phyloP scores from a whole-genome alignment of 2,113 vertebrate species.

The Elephantulus edwardii region DNA sequence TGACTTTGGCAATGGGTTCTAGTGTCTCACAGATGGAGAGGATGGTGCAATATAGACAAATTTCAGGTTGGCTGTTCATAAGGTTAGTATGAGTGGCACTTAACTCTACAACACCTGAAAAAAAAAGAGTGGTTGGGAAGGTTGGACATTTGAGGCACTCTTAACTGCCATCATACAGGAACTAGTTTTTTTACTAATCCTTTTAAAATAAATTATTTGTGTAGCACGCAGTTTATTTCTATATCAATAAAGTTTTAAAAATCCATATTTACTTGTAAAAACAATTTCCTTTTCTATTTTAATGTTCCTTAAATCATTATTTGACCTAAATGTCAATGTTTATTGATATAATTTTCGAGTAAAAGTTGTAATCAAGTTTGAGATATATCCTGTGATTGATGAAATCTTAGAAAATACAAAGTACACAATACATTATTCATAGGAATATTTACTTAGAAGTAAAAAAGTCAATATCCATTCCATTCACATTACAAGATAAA shows the following conservation, averaged over 20 bases:
- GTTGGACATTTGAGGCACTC: too few relatives aligned
- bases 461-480: background rate
- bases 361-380: background rate
- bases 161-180: too few relatives aligned
- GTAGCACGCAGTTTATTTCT: too few relatives aligned
- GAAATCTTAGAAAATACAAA: background rate
- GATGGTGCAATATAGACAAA: too few relatives aligned
- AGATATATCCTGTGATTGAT: background rate
- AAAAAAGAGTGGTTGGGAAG: too few relatives aligned
- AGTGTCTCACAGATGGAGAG: too few relatives aligned
- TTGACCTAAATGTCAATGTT: background rate
- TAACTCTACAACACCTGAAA: too few relatives aligned
- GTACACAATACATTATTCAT: background rate
- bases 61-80: too few relatives aligned
- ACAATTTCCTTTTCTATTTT: slow-evolving; percentile 30
- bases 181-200: too few relatives aligned
- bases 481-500: background rate
- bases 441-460: background rate
- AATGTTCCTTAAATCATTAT: background rate
- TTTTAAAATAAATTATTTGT: too few relatives aligned
- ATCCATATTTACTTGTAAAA: background rate
- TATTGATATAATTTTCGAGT: background rate
- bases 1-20: too few relatives aligned
- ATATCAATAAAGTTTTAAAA: background rate
- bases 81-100: too few relatives aligned